Evolutionary conservation across 2,797 vertebrate species (phyloP), one percentile per base, ranked within the genome.

Genomic region (Peromyscus aztecus): DNA sequence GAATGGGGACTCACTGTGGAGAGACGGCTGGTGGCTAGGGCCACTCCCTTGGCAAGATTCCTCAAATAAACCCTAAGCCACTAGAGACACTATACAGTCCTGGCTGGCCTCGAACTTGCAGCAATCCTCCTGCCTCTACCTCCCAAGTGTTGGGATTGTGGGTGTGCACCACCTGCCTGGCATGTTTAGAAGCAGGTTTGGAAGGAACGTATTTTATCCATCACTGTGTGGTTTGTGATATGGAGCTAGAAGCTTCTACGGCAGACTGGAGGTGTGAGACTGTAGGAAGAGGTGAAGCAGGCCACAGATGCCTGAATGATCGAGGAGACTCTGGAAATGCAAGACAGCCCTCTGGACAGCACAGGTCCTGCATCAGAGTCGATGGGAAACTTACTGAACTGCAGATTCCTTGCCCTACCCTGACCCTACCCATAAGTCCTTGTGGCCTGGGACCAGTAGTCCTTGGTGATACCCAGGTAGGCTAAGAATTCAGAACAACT

Each of bases 61-160:
- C 69, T 34, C 0, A 4, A 27, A 17, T 52, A 43, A 83, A 19
- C 57, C 43, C 4, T 11, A 1, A 0, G 1, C 0, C 21, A 31
- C 65, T 24, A 52, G 55, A 94, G 61, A 12, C 77, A 37, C 29
- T 46, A 23, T 46, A 23, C 59, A 46, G 52, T 59, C 71, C 71
- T 34, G 71, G 55, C 52, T 61, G n/a, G 40, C 37, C 10, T 76
- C 34, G 37, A 46, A 89, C 12, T 29, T 61, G 17, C 4, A 34
- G 29, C 37, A 9, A 46, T 34, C 55, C 52, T 57, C 10, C 29
- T 40, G n/a, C 6, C n/a, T 40, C 21, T 43, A 17, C 27, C 17
- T 89, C 69, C 52, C 11, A 59, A 40, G 55, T 76, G 11, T 59
- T 75, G 71, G 13, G 55, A 59, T 55, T 52, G 17, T 7, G 23